Evolutionary conservation across 2,888 invertebrate species (phyloP), one percentile per base, ranked within the genome.

Genomic region (Synanthedon myopaeformis): DNA sequence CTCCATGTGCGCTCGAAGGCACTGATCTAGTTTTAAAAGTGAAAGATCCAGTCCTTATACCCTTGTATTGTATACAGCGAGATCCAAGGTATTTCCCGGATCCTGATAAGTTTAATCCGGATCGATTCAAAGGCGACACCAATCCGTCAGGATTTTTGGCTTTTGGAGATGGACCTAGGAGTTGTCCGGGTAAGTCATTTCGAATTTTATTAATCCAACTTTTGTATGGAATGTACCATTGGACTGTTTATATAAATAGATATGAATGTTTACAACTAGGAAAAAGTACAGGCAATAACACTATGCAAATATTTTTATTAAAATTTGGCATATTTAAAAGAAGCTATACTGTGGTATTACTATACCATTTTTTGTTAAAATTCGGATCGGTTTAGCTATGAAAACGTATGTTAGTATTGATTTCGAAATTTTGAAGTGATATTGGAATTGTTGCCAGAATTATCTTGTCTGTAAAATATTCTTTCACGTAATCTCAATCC

Each of bases 131-230:
- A 52, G 80, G 74, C 4, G 77, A 78, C 59, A 58, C 67, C 17
- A 75, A 72, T 64, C 84, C 81, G 14, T 66, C 75, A 14, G 82
- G 75, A 1, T 86, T 87, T 58, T 61, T 85, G 49, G 80, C 87
- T 8, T 87, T 83, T 53, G 87, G 87, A 1, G 82, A 84, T 55
- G 87, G 87, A 35, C 87, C 86, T 3, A 75, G 86, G 59, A 79
- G 74, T 67, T 87, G 87, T 59, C 85, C 83, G 58, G 87, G 87
- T 87, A 72, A 70, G 71, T 66, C 4, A 45, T n/a, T 45, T 12
- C 0, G 45, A 45, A 12, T n/a, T 13, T 45, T 45, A n/a, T 3
- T 13, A 45, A 45, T 45, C 3, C 6, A 45, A 8, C 45, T 45
- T 45, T 45, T 8, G 8, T 45, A 12, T 13, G 45, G 11, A 45